Conservation (phyloP, 2,797 vertebrate genomes). For the Coregonus ussuriensis region DNA sequence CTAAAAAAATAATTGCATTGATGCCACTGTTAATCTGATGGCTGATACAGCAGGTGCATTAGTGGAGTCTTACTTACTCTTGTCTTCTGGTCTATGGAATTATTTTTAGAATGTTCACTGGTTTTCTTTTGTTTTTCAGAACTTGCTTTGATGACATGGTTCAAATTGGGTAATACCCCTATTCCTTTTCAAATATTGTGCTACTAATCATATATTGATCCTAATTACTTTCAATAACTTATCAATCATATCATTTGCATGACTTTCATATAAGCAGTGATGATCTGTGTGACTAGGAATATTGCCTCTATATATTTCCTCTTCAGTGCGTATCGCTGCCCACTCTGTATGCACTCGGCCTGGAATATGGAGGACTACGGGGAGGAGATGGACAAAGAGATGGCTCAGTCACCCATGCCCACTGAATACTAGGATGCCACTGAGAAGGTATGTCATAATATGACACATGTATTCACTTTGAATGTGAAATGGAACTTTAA, state of each 20-base stretch:
- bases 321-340: slow-evolving; percentile 88
- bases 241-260: neutral
- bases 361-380: slow-evolving; percentile 85
- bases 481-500: too few species aligned
- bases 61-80: neutral
- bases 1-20: neutral
- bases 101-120: neutral
- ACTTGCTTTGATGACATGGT: slow-evolving; percentile 90
- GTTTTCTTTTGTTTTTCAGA: slow-evolving; percentile 71
- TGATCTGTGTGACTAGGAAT: neutral
- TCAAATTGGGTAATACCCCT: slow-evolving; percentile 79
- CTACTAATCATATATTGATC: neutral
- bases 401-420: slow-evolving; percentile 90
- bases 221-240: neutral
- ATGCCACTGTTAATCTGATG: neutral
- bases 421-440: slow-evolving; percentile 86
- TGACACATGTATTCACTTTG: neutral
- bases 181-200: neutral
- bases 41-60: neutral
- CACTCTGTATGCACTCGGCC: slow-evolving; percentile 91
- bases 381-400: slow-evolving; percentile 86
- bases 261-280: neutral
- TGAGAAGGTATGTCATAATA: slow-evolving; percentile 77
- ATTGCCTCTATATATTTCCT: slow-evolving; percentile 5
- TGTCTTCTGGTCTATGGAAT: neutral